Evolutionary conservation across 2,888 invertebrate genomes (phyloP).

Genomic region (Syrista parreyssii): DNA sequence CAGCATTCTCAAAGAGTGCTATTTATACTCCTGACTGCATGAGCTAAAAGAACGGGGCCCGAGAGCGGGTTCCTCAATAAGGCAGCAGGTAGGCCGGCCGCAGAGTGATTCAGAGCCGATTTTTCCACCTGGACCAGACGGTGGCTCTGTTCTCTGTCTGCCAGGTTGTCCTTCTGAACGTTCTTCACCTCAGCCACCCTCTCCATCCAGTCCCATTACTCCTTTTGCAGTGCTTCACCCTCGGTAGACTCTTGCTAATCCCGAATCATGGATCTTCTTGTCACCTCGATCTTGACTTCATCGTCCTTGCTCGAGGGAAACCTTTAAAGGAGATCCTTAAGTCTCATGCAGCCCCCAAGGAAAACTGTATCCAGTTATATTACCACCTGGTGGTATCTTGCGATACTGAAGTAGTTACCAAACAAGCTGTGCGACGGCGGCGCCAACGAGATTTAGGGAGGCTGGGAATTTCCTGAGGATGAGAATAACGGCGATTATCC

Average conservation of each 20-base stretch:
- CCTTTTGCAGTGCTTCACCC: slow-evolving; percentile 16
- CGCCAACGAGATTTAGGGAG: neutral
- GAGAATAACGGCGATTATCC: slow-evolving; percentile 27
- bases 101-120: slow-evolving; percentile 56
- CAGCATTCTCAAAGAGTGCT: slow-evolving; percentile 45
- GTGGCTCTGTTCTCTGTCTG: slow-evolving; percentile 42
- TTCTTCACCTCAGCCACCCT: slow-evolving; percentile 7
- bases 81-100: slow-evolving; percentile 60
- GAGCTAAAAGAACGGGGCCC: slow-evolving; percentile 35
- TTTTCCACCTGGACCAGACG: slow-evolving; percentile 50
- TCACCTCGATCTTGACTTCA: slow-evolving; percentile 43
- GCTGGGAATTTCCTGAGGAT: neutral
- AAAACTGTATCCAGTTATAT: too few relatives aligned
- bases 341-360: too few relatives aligned
- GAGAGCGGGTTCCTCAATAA: slow-evolving; percentile 60
- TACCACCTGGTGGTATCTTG: too few relatives aligned
- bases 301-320: slow-evolving; percentile 28
- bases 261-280: slow-evolving; percentile 47
- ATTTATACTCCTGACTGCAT: slow-evolving; percentile 55
- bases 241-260: slow-evolving; percentile 35
- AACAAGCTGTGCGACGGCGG: too few relatives aligned
- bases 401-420: too few relatives aligned
- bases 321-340: slow-evolving; percentile 39
- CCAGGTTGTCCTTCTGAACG: slow-evolving; percentile 23
- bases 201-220: neutral